Evolutionary conservation across 2,888 invertebrate species (phyloP), one percentile per base, ranked within the genome.

Genomic region (Trissolcus japonicus): DNA sequence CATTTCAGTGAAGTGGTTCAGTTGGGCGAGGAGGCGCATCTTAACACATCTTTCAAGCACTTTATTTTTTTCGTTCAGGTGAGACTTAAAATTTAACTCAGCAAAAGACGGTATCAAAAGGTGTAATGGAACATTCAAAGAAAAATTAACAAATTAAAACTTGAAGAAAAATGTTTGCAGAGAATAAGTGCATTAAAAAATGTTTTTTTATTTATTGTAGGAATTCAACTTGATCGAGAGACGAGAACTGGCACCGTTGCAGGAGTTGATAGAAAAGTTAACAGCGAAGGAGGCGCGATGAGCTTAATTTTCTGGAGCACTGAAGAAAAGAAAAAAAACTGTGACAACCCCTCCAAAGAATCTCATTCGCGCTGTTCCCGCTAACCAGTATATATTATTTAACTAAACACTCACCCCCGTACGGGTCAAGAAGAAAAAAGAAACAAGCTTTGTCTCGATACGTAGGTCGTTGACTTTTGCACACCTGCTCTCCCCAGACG

Each of bases 11-110:
- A 98, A 91, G 98, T 99, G 79, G 98, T 99, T 68, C 96, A 98
- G 90, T 92, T 99, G 72, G 97, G 98, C 63, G 99, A 99, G 90
- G 99, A 99, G 90, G 98, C 99, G 65, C 99, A 99, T 90, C 93
- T 99, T 83, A 99, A 99, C 91, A 99, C 99, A 76, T 98, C 98
- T 83, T 99, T 99, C 91, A 99, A 99, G 89, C 99, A 99, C 91
- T 99, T 99, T 90, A 98, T 99, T 88, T 98, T 98, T 91, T 98
- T 98, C 88, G 97, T 97, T 79, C 96, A 96, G 92, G 96, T 94
- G 85, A 83, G 82, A 35, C 9, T 4, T 74, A 3, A 46, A 14
- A 46, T 46, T n/a, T 3, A 14, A 43, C n/a, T 4, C 9, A 2
- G 19, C 2, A 14, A 43, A 43, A 43, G 13, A 11, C 6, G 2